Evolutionary conservation across 1,140 invertebrate species (phyloP), one percentile per base, ranked within the genome.

Genomic region (Zaprionus gabonicus): DNA sequence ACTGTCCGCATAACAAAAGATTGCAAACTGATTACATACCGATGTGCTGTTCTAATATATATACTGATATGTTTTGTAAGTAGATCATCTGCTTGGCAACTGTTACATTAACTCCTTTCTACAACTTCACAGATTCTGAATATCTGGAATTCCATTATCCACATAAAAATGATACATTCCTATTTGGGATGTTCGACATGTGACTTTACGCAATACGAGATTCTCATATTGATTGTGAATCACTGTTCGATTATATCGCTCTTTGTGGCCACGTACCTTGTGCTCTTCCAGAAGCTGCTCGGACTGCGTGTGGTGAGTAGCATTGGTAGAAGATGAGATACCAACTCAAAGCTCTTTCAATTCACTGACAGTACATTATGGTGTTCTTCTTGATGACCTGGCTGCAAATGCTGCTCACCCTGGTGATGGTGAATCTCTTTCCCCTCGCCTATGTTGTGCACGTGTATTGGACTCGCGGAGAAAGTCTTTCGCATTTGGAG

Each of bases 351-450:
- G 25, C 3, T n/a, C 0, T 1, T 3, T 15, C 10, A 7, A 12
- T 34, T 28, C 62, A 5, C n/a, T 79, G 82, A 4, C 20, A 85
- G 82, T 79, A 69, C 10, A 12, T 67, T 0, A 53, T 68, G 4
- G 2, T 36, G 1, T 23, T 80, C 1, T 71, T 80, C 12, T 4
- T 79, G n/a, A 1, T n/a, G 1, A 62, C 23, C 4, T 87, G 62
- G 57, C 12, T 80, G 60, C 57, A 86, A 20, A 28, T 86, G 44
- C 49, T 83, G 66, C 9, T 86, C 1, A 68, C 55, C 7, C 0
- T 87, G 0, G 6, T 77, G 17, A 10, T 82, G 4, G 60, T 25
- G 34, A 49, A 72, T 36, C 34, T 38, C 0, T 84, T 65, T 69
- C 64, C 79, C 3, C 34, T 57, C 4, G 25, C 59, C 15, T 15